These are phyloP conservation scores for Nannoperca australis DNA, from an alignment of 2,797 vertebrate species.

Conservation along the genomic window DNA sequence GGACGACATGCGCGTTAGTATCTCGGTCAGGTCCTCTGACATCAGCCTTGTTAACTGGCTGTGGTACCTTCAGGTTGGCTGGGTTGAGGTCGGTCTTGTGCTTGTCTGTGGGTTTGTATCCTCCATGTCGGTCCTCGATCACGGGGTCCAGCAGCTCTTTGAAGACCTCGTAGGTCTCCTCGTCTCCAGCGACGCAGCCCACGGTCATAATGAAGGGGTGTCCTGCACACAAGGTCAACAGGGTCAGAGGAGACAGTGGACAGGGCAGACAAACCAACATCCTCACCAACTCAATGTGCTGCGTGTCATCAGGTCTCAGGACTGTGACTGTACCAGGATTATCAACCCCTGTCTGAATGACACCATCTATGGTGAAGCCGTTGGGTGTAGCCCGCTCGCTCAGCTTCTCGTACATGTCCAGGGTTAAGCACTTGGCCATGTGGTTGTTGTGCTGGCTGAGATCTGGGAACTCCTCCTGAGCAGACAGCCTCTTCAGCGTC, in stretches of 20 bases:
- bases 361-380: slow-evolving; percentile 81
- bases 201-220: slow-evolving; percentile 98
- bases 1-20: not conserved
- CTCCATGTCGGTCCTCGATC: slow-evolving; percentile 93
- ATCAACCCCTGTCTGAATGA: slow-evolving; percentile 90
- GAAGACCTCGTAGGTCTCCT: slow-evolving; percentile 94
- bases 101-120: slow-evolving; percentile 95
- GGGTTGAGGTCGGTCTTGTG: slow-evolving; percentile 96
- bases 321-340: slow-evolving; percentile 86
- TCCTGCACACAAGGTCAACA: slow-evolving; percentile 79
- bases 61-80: slow-evolving; percentile 89
- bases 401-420: slow-evolving; percentile 83
- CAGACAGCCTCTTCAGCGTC: slow-evolving; percentile 81
- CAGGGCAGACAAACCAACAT: slow-evolving; percentile 5
- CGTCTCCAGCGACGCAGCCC: slow-evolving; percentile 95
- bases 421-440: slow-evolving; percentile 80
- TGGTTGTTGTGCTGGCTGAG: slow-evolving; percentile 86
- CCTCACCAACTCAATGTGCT: slow-evolving; percentile 27
- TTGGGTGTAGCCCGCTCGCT: slow-evolving; percentile 77
- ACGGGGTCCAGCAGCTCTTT: slow-evolving; percentile 92
- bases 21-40: slow-evolving; percentile 6
- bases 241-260: slow-evolving; percentile 15
- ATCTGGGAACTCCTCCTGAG: slow-evolving; percentile 87
- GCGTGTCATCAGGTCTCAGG: slow-evolving; percentile 25
- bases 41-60: not conserved